Conservation (phyloP, 2,888 invertebrate genomes). For the Boloria selene region DNA sequence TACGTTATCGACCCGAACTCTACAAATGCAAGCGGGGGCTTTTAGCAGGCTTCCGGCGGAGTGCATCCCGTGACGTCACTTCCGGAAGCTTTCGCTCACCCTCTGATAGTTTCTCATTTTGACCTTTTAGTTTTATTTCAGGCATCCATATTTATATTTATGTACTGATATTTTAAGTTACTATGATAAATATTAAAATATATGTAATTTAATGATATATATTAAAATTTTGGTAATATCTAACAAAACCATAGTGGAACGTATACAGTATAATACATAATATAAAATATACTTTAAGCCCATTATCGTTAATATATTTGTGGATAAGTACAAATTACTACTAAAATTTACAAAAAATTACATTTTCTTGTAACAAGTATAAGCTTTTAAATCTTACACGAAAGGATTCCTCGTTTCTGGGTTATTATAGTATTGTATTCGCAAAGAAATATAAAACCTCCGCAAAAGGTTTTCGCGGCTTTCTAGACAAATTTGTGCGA, state of each 20-base stretch:
- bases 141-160: background rate
- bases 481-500: background rate
- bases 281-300: too few species aligned
- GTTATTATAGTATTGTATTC: constrained; percentile 22
- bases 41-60: constrained; percentile 68
- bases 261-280: too few species aligned
- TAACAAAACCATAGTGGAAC: too few species aligned
- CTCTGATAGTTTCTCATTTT: constrained; percentile 40
- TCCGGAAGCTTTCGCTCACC: constrained; percentile 46
- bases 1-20: constrained; percentile 41
- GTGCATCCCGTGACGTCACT: constrained; percentile 66
- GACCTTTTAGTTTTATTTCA: constrained; percentile 27
- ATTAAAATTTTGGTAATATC: too few species aligned
- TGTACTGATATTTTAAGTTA: constrained; percentile 1
- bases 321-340: too few species aligned
- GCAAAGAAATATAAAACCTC: constrained; percentile 14
- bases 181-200: too few species aligned
- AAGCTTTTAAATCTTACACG: background rate
- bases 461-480: constrained; percentile 6
- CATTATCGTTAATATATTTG: too few species aligned
- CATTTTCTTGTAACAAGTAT: constrained; percentile 1
- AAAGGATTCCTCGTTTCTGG: constrained; percentile 16
- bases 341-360: background rate
- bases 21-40: constrained; percentile 70
- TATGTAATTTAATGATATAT: too few species aligned